Evolutionary conservation across 2,888 invertebrate species (phyloP), one percentile per base, ranked within the genome.

Genomic region (Rapana venosa): DNA sequence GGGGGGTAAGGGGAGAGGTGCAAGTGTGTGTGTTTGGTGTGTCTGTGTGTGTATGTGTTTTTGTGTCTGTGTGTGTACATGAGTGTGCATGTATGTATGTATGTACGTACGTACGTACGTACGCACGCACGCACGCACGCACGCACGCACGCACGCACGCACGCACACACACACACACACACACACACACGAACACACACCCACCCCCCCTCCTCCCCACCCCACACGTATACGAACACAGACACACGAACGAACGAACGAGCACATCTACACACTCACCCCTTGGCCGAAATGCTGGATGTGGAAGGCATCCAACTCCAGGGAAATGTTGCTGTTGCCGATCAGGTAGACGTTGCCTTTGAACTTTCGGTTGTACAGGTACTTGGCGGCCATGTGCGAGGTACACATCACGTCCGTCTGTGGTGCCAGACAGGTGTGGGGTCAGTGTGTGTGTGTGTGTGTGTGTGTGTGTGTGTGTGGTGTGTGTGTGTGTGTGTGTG

Each of bases 401-500:
- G 98, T 98, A 56, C 98, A 97, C 36, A 98, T 97, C 88, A 98
- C 97, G 96, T 98, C 98, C 87, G 98, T 97, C 97, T 98, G 96
- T 1, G n/a, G 47, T 6, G 56, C 2, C n/a, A 11, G 20, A 5
- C 8, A 30, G 17, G 8, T 15, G 13, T n/a, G 15, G 20, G 17
- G 13, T 2, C 1, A 8, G 0, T n/a, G n/a, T n/a, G n/a, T n/a
- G n/a, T n/a, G n/a, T n/a, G n/a, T n/a, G n/a, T n/a, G n/a, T n/a
- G n/a, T n/a, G n/a, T n/a, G n/a, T n/a, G n/a, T n/a, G n/a, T n/a
- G n/a, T n/a, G n/a, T n/a, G n/a, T n/a, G n/a, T n/a, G n/a, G n/a
- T n/a, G n/a, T n/a, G n/a, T n/a, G n/a, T n/a, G n/a, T n/a, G n/a
- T n/a, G n/a, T n/a, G n/a, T n/a, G n/a, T n/a, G n/a, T n/a, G n/a